These are phyloP conservation scores for Mesoclemmys tuberculata DNA, from an alignment of 2,113 vertebrate species.

Conservation along the genomic window DNA sequence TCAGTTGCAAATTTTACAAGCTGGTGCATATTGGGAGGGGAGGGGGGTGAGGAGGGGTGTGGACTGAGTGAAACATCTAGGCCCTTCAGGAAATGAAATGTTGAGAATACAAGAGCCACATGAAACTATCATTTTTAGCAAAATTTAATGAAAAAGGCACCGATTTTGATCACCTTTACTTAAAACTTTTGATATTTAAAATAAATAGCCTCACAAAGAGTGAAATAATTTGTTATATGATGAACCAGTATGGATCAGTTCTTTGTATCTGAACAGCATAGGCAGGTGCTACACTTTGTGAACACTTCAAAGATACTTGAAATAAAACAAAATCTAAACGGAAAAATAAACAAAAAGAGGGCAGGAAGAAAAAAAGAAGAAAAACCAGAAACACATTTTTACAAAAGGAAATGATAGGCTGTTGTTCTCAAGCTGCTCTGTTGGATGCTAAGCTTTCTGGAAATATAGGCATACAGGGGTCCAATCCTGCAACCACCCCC, in stretches of 20 bases:
- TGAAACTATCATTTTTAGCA: not conserved
- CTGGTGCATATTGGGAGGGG: not conserved
- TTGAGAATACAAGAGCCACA: not conserved
- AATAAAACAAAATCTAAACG: not conserved
- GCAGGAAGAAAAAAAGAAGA: not conserved
- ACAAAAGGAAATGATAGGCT: not conserved
- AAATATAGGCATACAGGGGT: not conserved
- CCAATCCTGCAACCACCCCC: not conserved
- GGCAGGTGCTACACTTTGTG: not conserved
- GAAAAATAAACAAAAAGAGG: not conserved
- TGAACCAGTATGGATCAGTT: not conserved
- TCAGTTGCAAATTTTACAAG: not conserved
- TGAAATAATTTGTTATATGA: not conserved
- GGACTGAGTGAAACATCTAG: not conserved
- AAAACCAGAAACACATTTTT: not conserved
- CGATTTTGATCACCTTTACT: not conserved
- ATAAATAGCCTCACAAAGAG: not conserved
- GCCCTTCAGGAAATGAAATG: not conserved
- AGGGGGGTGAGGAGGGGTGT: fast-evolving
- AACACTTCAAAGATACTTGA: not conserved
- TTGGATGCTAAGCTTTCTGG: not conserved
- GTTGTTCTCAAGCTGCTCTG: not conserved
- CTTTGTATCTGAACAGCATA: not conserved
- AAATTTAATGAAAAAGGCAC: not conserved
- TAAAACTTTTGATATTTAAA: not conserved